Evolutionary conservation across 2,888 invertebrate genomes (phyloP), one percentile per base, ranked within the genome.

Genomic region (Acleris literana): DNA sequence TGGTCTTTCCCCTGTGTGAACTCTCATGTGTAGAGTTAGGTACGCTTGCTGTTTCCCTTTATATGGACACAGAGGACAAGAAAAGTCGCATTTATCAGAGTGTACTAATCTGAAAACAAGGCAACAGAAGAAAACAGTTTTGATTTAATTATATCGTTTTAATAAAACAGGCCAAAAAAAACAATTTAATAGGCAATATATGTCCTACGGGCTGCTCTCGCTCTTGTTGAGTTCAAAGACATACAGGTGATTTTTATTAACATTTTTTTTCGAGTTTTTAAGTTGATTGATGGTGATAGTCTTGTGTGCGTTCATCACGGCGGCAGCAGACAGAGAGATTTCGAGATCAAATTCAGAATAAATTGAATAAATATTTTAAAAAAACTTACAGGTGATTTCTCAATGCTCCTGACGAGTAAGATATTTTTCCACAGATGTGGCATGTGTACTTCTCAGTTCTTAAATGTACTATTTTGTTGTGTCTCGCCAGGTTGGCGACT

Each of bases 341-440:
- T 39, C 1, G 39, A 39, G 39, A 39, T 39, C 13, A 3, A 39
- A 39, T 39, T 39, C 39, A 54, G 33, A 9, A 17, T 54, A 11
- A 9, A 18, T n/a, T 33, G 18, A 17, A 9, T 49, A n/a, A 33
- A 33, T 33, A 33, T 33, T 11, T 11, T 1, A 33, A 9, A 9
- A 9, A 9, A 39, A 62, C 60, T 65, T 69, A 74, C 76, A 73
- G 64, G 68, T 76, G 76, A 60, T 74, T 75, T 17, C 68, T 43
- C 46, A 73, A 64, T 44, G 71, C 63, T 6, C 72, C 74, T 44
- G 72, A 66, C 22, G 76, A 72, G 48, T 73, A 73, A 43, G 68
- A 73, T 33, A 72, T 68, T 71, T 74, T 76, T 6, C 76, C 76
- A 71, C 76, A 76, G 59, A 74, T 68, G 66, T 76, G 74, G 43